Percentiles rank a stretch among this genome's conserved stretches.
Conservation (phyloP, 2,888 invertebrate genomes). For the Psococerastis gibbosa region DNA sequence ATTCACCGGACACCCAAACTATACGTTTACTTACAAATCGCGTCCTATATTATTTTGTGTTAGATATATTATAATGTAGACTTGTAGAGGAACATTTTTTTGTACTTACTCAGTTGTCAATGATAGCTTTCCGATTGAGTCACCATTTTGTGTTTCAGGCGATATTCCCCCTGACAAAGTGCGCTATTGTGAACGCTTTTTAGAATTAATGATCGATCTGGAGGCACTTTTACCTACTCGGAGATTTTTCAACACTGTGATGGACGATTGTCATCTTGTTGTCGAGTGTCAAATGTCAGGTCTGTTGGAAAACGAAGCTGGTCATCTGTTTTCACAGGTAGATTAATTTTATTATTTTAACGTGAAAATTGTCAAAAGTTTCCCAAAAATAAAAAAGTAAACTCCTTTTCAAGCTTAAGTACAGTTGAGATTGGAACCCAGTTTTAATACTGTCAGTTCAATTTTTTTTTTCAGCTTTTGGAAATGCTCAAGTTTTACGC, state of each 20-base stretch:
- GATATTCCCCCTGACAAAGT: conserved; percentile 31
- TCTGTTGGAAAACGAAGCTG: conserved; percentile 54
- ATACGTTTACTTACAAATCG: no score
- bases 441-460: no score
- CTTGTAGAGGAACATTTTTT: conserved; percentile 9
- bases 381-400: conserved; percentile 4
- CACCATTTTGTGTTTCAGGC: conserved; percentile 22
- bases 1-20: no score
- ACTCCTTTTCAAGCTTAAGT: no score
- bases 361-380: conserved; percentile 5
- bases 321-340: conserved; percentile 82
- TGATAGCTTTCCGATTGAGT: no score
- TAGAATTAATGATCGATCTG: conserved; percentile 90
- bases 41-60: no score
- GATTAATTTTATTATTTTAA: conserved; percentile 23
- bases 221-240: conserved; percentile 90
- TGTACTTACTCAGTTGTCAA: conserved; percentile 2
- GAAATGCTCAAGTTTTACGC: conserved; percentile 94
- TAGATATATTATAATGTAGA: no score
- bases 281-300: conserved; percentile 71
- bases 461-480: conserved; percentile 54
- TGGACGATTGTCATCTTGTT: conserved; percentile 88
- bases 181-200: conserved; percentile 81
- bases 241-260: conserved; percentile 87
- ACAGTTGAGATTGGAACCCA: no score